Evolutionary conservation across 2,888 invertebrate genomes (phyloP), one percentile per base, ranked within the genome.

Genomic region (Syrista parreyssii): DNA sequence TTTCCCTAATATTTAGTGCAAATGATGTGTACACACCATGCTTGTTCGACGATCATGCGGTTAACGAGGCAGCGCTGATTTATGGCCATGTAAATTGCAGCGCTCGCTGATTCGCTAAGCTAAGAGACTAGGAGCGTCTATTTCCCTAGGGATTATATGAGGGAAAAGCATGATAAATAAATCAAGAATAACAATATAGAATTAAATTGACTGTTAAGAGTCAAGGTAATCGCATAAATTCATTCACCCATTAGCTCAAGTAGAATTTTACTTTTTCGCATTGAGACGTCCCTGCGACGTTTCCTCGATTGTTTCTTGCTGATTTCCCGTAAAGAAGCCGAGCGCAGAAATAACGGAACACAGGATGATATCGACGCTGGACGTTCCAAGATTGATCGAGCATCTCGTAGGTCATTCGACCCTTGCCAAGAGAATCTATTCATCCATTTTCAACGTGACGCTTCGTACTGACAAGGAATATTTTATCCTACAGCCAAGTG

Each of bases 351-450:
- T 55, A 55, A 55, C 23, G 23, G 55, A 23, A 55, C 55, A 23
- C 55, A 23, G 23, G 23, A 55, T 55, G 55, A 71, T 33, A 33
- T 31, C 71, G 31, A 31, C 11, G 71, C 71, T 71, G 71, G 31
- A 71, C 71, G 71, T 71, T 15, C 0, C 3, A 31, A 71, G 71
- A 71, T 71, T 71, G 71, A 71, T 71, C 71, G 71, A 31, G 15
- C 36, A 76, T 68, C 34, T 75, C 68, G 79, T 15, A 77, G 73
- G 75, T n/a, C 55, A 68, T 55, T 32, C 68, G 34, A 68, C 77
- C 74, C 68, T 77, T 77, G 79, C 79, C 77, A 79, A 79, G 79
- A 79, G 79, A 77, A 79, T 79, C 77, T 79, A 77, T 79, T 79
- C 79, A 77, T 79, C 77, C 77, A 75, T 77, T 76, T 77, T 71